Evolutionary conservation across 2,113 vertebrate genomes (phyloP), one percentile per base, ranked within the genome.

Genomic region (Girardinichthys multiradiatus): DNA sequence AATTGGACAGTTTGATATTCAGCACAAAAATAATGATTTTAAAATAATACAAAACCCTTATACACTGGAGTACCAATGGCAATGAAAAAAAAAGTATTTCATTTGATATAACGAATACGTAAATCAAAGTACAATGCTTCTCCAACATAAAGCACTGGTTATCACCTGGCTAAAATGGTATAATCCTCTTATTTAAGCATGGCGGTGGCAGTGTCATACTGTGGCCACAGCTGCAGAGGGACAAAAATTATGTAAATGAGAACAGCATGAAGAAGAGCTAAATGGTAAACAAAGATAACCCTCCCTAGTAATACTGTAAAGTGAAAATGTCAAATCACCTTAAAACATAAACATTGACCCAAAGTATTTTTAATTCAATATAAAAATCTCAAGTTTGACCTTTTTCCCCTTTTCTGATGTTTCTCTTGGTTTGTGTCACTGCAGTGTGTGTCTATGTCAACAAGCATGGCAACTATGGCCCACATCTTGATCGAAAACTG

Each of bases 371-470:
- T 17, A 45, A 21, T 45, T 45, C 42, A 19, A 17, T 17, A 14
- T 6, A 19, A 54, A n/a, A 54, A 10, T 24, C 21, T 54, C 17
- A 9, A 54, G 8, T 35, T 35, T 35, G 5, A 35, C 35, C 10
- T 35, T 13, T 63, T 61, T 42, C 21, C 45, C 31, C 21, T n/a
- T 51, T 42, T 27, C 26, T n/a, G 30, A 72, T 31, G 17, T 58
- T 14, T 26, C 2, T 10, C 19, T 74, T n/a, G 62, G 13, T 54
- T 65, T 70, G 37, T 76, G 45, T 77, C 37, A 3, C 73, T 27
- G 51, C 90, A 99, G 98, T 99, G 78, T 99, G 97, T 66, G 98
- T 99, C 70, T 99, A 99, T 72, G 94, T 99, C 76, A 99, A 99
- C 92, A 99, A 99, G 82, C 95, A 97, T 71, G 97, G 97, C 17